Conservation (phyloP, 2,888 invertebrate species). For the Agrilus biguttatus region DNA sequence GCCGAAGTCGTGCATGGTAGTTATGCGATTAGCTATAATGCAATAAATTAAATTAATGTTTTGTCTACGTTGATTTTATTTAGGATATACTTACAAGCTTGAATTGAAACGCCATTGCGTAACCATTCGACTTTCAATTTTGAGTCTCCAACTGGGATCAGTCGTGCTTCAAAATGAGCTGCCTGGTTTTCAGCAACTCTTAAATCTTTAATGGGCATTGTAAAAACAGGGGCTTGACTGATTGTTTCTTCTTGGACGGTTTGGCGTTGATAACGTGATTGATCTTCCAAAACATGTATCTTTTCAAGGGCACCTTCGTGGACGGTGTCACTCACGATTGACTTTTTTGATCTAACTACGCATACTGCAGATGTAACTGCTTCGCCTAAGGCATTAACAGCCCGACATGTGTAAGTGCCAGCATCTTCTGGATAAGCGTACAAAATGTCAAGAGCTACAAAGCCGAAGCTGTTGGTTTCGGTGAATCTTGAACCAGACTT, state of each 20-base stretch:
- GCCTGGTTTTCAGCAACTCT: slow-evolving; percentile 81
- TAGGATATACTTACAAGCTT: slow-evolving; percentile 53
- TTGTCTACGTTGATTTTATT: neutral
- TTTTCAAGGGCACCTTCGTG: slow-evolving; percentile 74
- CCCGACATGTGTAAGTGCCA: slow-evolving; percentile 89
- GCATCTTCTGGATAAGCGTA: slow-evolving; percentile 93
- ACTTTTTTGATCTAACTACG: slow-evolving; percentile 64
- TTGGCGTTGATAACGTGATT: slow-evolving; percentile 58
- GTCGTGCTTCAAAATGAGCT: slow-evolving; percentile 83
- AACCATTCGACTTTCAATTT: slow-evolving; percentile 88
- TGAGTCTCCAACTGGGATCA: slow-evolving; percentile 89
- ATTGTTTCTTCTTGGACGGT: slow-evolving; percentile 63
- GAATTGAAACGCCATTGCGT: slow-evolving; percentile 78
- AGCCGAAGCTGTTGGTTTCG: slow-evolving; percentile 94
- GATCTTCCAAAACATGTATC: slow-evolving; percentile 69
- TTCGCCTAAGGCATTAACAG: slow-evolving; percentile 82
- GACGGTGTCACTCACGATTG: slow-evolving; percentile 76
- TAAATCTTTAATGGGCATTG: slow-evolving; percentile 77
- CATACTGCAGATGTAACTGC: slow-evolving; percentile 85
- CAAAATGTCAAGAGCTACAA: slow-evolving; percentile 91
- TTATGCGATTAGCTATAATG: slow-evolving; percentile 64
- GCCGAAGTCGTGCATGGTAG: slow-evolving; percentile 96
- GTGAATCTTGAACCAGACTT: slow-evolving; percentile 91
- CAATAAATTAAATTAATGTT: neutral
- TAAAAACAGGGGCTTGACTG: slow-evolving; percentile 84